Evolutionary conservation across 2,113 vertebrate genomes (phyloP).

Genomic region (Ciconia maguari): DNA sequence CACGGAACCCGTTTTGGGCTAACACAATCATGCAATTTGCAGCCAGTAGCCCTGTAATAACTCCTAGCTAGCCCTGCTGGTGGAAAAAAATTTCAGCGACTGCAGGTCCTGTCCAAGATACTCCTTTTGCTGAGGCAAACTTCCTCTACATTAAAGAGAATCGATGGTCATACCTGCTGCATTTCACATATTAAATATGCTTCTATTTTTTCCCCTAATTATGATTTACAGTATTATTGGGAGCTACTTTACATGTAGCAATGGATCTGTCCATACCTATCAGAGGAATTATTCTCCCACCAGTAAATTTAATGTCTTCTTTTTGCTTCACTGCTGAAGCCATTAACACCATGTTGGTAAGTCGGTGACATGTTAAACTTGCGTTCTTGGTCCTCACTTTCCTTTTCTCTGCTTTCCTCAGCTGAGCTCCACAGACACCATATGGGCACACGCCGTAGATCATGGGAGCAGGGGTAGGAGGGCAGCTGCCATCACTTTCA

Average conservation of each 20-base stretch:
- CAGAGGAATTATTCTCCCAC: neutral
- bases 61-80: neutral
- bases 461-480: neutral
- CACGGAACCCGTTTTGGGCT: rapidly evolving
- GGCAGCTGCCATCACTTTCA: neutral
- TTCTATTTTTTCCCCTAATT: neutral
- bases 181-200: neutral
- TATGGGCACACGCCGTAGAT: rapidly evolving
- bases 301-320: neutral
- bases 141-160: neutral
- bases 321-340: neutral
- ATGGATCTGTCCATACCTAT: neutral
- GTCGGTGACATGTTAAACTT: neutral
- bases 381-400: neutral
- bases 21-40: neutral
- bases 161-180: neutral
- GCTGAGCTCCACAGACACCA: neutral
- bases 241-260: neutral
- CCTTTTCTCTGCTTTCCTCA: neutral
- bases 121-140: neutral
- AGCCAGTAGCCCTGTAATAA: neutral
- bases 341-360: neutral
- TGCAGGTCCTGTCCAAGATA: neutral
- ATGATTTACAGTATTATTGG: neutral
- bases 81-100: neutral